Evolutionary conservation across 2,797 vertebrate species (phyloP), one percentile per base, ranked within the genome.

Genomic region (Eulemur coronatus): DNA sequence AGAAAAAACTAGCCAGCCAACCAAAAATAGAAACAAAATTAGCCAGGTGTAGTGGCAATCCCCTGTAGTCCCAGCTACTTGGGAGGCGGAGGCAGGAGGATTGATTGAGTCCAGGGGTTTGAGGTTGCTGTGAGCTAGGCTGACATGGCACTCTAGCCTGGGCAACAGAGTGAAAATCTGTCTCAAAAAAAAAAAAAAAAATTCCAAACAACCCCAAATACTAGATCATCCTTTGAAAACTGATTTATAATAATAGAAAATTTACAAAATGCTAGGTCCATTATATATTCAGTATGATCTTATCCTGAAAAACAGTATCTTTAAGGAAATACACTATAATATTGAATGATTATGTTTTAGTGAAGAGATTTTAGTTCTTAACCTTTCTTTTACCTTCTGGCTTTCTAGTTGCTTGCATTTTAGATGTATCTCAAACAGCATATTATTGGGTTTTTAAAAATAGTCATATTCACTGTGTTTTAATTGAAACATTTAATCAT

Each of bases 291-390:
- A 84, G 28, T 52, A 57, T 92, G 46, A 80, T 52, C 55, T 73
- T 72, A 70, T 18, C 46, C 14, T 80, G 41, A 89, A 38, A 50
- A 84, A 88, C 26, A 35, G 2, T 26, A 14, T 57, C 15, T 33
- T 82, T 86, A 73, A 3, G 35, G 14, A 95, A 90, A 52, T 72
- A 50, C 1, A 48, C 33, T 24, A 57, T 96, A 92, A 82, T 67
- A 41, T 70, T 87, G 28, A 72, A 65, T 63, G 76, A 61, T 61
- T 91, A 76, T 61, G 43, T 81, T 50, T 95, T 72, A 82, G 13
- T 72, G 22, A 84, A 67, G 43, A 85, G 28, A 87, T 87, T 84
- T 84, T 85, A 81, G 73, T 95, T 81, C 57, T 89, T 65, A 63
- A 73, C 55, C 38, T 81, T 41, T 57, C 22, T 7, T 75, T 87